Evolutionary conservation across 2,888 invertebrate genomes (phyloP).

Genomic region (Dolichomitus sp.): DNA sequence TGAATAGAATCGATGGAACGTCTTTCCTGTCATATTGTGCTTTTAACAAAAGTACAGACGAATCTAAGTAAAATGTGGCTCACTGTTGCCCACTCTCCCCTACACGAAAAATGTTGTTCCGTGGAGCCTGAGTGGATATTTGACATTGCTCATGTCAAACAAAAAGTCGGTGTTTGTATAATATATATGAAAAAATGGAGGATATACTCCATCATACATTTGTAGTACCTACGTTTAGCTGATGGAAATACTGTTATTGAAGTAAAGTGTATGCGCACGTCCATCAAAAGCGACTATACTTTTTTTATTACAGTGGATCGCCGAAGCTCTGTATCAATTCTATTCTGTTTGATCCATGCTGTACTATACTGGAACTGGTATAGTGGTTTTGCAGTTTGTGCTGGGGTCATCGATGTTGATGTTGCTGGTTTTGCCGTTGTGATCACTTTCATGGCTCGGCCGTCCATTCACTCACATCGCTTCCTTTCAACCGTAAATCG

Average conservation of each 20-base stretch:
- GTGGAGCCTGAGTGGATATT: not conserved
- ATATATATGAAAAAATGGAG: not conserved
- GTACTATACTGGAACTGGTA: not conserved
- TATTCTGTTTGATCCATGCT: constrained; percentile 34
- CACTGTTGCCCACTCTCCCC: no score
- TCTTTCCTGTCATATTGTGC: no score
- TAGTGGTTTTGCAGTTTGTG: not conserved
- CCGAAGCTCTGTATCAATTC: not conserved
- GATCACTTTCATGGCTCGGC: constrained; percentile 4
- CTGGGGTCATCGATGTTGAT: not conserved
- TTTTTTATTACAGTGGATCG: constrained; percentile 15
- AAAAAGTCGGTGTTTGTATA: not conserved
- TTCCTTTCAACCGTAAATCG: not conserved
- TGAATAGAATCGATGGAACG: no score
- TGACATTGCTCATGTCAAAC: no score
- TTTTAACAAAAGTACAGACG: no score
- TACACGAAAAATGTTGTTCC: not conserved
- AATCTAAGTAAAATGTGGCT: no score
- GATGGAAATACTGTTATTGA: constrained; percentile 31
- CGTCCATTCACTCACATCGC: not conserved
- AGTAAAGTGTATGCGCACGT: not conserved
- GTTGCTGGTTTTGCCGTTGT: not conserved
- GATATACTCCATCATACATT: not conserved
- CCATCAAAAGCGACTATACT: not conserved
- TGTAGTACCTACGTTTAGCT: not conserved